Evolutionary conservation across 2,797 vertebrate genomes (phyloP).

Genomic region (Loriculus beryllinus): DNA sequence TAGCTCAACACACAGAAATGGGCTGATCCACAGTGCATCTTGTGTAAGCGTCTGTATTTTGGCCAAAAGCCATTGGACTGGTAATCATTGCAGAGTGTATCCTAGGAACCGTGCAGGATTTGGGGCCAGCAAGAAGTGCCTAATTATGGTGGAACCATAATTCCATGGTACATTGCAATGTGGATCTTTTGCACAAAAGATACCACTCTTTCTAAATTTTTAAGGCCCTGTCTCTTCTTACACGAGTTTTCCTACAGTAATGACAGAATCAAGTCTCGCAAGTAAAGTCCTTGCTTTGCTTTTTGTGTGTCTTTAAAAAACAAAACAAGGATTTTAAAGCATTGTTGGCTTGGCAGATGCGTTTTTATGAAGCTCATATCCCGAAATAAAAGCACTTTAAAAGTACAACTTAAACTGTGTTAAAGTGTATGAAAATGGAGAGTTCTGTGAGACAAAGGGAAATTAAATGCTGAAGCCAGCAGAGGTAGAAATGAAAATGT

Average conservation of each 20-base stretch:
- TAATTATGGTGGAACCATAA: background rate
- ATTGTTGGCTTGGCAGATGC: background rate
- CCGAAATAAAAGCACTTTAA: background rate
- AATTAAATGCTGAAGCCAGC: background rate
- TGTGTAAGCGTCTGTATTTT: background rate
- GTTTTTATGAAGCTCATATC: background rate
- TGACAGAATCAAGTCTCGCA: background rate
- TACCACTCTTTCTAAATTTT: background rate
- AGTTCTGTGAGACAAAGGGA: background rate
- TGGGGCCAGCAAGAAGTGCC: background rate
- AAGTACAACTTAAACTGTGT: background rate
- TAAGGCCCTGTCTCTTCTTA: background rate
- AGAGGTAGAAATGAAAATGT: background rate
- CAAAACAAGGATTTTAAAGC: background rate
- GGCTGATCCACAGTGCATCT: background rate
- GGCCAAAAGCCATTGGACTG: background rate
- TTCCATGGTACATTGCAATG: background rate
- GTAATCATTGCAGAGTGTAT: background rate
- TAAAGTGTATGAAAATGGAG: background rate
- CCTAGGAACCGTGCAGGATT: background rate
- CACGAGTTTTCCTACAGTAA: background rate
- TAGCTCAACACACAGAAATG: background rate
- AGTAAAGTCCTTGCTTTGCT: background rate
- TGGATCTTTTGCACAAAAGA: background rate
- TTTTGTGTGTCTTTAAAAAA: background rate